Percentiles rank a stretch among this genome's conserved stretches.
These are phyloP conservation scores for Anticlea derivata DNA, from an alignment of 2,888 invertebrate species.

Conservation along the genomic window DNA sequence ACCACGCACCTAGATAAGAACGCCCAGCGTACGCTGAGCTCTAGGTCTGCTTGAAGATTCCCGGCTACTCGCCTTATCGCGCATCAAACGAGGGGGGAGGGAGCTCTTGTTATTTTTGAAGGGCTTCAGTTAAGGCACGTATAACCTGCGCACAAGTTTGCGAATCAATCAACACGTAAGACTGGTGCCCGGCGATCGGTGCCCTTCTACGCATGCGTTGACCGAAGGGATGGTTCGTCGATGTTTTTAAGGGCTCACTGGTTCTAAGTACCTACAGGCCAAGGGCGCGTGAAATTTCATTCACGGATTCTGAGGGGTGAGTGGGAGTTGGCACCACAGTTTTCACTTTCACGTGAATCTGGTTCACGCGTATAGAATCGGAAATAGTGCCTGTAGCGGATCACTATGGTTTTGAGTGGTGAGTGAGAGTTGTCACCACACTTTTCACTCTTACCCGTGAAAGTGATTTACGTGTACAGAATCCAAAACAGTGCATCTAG, in stretches of 20 bases:
- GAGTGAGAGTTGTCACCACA: too few relatives aligned
- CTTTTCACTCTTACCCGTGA: too few relatives aligned
- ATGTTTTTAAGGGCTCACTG: slow-evolving; percentile 34
- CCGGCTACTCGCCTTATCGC: background rate
- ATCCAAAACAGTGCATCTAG: too few relatives aligned
- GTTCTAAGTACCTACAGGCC: slow-evolving; percentile 19
- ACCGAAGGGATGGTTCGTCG: slow-evolving; percentile 56
- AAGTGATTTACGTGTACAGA: too few relatives aligned
- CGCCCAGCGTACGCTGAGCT: slow-evolving; percentile 45
- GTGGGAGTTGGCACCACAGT: too few relatives aligned
- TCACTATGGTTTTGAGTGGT: too few relatives aligned
- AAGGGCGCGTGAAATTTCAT: slow-evolving; percentile 18
- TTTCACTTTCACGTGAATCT: too few relatives aligned
- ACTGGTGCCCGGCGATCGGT: slow-evolving; percentile 64
- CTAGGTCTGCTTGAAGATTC: slow-evolving; percentile 35
- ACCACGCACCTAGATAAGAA: slow-evolving; percentile 50
- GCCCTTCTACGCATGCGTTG: slow-evolving; percentile 66
- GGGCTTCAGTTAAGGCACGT: slow-evolving; percentile 58
- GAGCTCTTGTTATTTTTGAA: slow-evolving; percentile 51
- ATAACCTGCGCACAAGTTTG: slow-evolving; percentile 75
- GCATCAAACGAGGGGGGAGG: slow-evolving; percentile 3
- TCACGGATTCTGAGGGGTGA: too few relatives aligned
- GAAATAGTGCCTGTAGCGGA: too few relatives aligned
- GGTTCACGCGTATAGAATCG: too few relatives aligned
- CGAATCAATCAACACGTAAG: slow-evolving; percentile 80